Percentiles rank a stretch among this genome's conserved stretches.
Conservation (phyloP, 2,113 vertebrate genomes). For the Empidonax alnorum region DNA sequence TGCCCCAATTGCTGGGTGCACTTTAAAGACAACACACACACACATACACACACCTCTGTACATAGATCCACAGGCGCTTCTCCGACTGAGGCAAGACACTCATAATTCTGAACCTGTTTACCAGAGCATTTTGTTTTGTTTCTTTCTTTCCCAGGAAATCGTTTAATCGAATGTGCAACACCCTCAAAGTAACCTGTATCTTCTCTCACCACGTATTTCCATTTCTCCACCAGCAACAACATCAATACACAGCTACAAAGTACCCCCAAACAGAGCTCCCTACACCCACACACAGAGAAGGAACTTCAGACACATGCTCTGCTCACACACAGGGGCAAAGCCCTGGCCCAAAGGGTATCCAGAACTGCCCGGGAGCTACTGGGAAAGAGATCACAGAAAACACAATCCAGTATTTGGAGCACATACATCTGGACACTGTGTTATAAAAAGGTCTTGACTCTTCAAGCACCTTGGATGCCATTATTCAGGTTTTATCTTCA, state of each 20-base stretch:
- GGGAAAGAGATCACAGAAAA: not conserved
- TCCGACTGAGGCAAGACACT: not conserved
- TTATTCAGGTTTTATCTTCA: not conserved
- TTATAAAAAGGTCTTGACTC: not conserved
- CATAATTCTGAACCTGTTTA: conserved; percentile 6
- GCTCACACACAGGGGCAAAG: not conserved
- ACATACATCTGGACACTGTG: not conserved
- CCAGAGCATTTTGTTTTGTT: not conserved
- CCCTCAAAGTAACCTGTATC: not conserved
- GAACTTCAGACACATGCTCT: not conserved
- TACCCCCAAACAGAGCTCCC: not conserved
- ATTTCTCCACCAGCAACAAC: not conserved
- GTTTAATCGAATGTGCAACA: not conserved
- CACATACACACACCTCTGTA: rapidly evolving
- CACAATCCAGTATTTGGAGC: not conserved
- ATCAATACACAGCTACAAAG: not conserved
- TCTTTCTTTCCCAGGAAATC: not conserved
- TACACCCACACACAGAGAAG: not conserved
- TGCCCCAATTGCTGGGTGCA: not conserved
- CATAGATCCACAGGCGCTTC: not conserved
- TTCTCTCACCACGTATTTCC: not conserved
- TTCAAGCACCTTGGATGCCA: not conserved
- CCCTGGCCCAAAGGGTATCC: not conserved
- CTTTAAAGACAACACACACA: not conserved
- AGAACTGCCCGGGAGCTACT: not conserved